Conservation (phyloP, 2,888 invertebrate genomes). For the Unio pictorum region DNA sequence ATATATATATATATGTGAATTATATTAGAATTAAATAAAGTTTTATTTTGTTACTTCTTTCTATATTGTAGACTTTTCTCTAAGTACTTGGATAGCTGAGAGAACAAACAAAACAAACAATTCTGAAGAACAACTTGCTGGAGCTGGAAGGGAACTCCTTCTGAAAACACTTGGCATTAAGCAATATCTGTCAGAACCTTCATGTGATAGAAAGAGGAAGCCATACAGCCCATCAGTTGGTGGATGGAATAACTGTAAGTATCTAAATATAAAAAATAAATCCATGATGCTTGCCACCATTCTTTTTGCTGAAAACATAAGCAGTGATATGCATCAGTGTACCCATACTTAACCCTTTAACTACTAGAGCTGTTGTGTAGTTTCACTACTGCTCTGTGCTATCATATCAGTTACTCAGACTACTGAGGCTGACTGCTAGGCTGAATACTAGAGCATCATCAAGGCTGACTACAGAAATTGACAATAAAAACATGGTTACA, state of each 20-base stretch:
- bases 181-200: constrained; percentile 14
- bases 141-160: constrained; percentile 26
- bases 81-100: constrained; percentile 26
- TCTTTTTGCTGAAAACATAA: too few species aligned
- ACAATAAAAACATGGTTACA: too few species aligned
- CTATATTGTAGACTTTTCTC: constrained; percentile 32
- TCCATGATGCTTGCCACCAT: not conserved
- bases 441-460: too few species aligned
- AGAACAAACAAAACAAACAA: constrained; percentile 14
- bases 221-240: constrained; percentile 29
- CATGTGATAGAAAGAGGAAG: constrained; percentile 25
- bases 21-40: not conserved
- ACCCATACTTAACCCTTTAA: too few species aligned
- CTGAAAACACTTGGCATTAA: constrained; percentile 30
- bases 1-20: not conserved
- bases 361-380: too few species aligned
- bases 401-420: too few species aligned
- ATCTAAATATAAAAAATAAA: not conserved
- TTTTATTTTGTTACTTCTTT: too few species aligned
- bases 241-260: constrained; percentile 45
- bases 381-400: too few species aligned
- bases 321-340: too few species aligned
- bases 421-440: too few species aligned
- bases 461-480: too few species aligned
- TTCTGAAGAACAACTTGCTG: constrained; percentile 16